phyloP scores from a whole-genome alignment of 1,140 invertebrate genomes.

The Drosophila littoralis region DNA sequence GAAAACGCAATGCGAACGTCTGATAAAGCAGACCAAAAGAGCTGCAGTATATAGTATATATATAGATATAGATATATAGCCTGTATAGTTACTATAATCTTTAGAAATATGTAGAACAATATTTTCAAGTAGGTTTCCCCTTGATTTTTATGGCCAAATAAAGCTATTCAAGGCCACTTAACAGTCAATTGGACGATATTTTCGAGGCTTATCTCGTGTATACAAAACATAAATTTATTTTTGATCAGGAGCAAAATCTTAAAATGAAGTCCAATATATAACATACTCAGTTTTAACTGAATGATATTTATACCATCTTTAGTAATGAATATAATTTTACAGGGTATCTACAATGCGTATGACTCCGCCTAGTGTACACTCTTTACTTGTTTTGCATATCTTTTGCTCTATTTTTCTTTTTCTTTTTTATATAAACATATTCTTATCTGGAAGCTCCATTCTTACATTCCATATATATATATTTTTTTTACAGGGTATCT shows the following conservation, averaged over 20 bases:
- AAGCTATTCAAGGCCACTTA: conserved; percentile 10
- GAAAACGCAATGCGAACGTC: conserved; percentile 20
- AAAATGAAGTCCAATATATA: no score
- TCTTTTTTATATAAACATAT: no score
- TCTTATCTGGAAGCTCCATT: no score
- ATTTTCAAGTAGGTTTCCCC: conserved; percentile 3
- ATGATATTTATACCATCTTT: no score
- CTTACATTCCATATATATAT: no score
- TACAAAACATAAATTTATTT: neutral
- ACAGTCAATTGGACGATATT: conserved; percentile 12
- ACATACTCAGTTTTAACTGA: no score
- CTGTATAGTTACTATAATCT: neutral
- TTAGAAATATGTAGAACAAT: neutral
- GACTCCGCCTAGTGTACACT: neutral
- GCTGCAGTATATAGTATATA: conserved; percentile 1
- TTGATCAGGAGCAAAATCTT: neutral
- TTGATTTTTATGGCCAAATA: conserved; percentile 1
- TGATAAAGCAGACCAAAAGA: conserved; percentile 20
- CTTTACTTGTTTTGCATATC: neutral
- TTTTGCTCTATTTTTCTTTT: no score
- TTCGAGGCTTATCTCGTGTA: conserved; percentile 5
- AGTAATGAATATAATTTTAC: neutral
- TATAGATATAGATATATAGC: neutral
- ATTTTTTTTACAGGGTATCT: no score
- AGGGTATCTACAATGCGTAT: neutral